phyloP scores from a whole-genome alignment of 2,888 invertebrate genomes.

The Brenthis ino region DNA sequence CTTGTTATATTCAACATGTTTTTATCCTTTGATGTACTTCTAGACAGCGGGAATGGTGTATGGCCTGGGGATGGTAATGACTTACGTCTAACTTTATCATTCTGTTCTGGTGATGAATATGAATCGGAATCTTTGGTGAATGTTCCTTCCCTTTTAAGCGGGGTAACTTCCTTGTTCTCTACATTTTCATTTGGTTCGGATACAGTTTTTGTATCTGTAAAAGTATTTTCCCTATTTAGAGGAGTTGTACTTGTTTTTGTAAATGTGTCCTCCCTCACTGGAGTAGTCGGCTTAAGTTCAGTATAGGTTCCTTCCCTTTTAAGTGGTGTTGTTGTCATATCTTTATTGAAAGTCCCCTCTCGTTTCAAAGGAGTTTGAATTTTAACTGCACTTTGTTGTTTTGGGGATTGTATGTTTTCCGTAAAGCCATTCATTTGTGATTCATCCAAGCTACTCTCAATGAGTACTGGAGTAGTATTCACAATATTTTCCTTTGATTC shows the following conservation, averaged over 20 bases:
- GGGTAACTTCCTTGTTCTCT: neutral
- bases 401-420: neutral
- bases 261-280: slow-evolving; percentile 10
- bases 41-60: slow-evolving; percentile 61
- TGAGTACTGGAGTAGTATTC: slow-evolving; percentile 62
- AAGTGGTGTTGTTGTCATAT: neutral
- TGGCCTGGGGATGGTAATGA: slow-evolving; percentile 62
- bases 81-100: slow-evolving; percentile 43
- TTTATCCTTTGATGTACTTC: slow-evolving; percentile 46
- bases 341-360: slow-evolving; percentile 13
- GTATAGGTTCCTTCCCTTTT: slow-evolving; percentile 1
- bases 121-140: slow-evolving; percentile 64
- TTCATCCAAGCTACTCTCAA: slow-evolving; percentile 70
- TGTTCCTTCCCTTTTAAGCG: slow-evolving; percentile 60
- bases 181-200: neutral
- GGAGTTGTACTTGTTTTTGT: slow-evolving; percentile 6
- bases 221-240: slow-evolving; percentile 11
- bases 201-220: neutral
- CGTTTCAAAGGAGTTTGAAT: slow-evolving; percentile 18
- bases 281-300: slow-evolving; percentile 2
- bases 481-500: slow-evolving; percentile 64
- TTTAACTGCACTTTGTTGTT: neutral
- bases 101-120: slow-evolving; percentile 34
- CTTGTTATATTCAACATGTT: slow-evolving; percentile 61
- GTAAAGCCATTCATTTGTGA: slow-evolving; percentile 37